Percentiles rank a stretch among this genome's conserved stretches.
phyloP scores from a whole-genome alignment of 2,888 invertebrate genomes.

The Cheilosia soror region DNA sequence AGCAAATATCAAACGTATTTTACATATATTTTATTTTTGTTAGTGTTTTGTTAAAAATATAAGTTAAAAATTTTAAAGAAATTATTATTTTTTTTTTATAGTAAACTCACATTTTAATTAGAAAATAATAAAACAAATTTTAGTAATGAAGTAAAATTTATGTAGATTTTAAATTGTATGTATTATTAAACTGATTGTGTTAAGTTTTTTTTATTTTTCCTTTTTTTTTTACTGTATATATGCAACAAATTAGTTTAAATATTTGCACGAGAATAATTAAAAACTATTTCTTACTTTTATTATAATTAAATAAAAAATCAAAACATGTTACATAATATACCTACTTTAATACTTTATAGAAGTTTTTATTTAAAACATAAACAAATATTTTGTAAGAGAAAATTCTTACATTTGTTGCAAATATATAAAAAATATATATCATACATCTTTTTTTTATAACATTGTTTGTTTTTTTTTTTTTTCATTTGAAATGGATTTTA shows the following conservation, averaged over 20 bases:
- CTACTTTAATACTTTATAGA: conserved; percentile 67
- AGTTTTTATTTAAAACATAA: conserved; percentile 52
- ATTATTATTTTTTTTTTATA: conserved; percentile 15
- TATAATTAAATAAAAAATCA: conserved; percentile 45
- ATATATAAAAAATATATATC: conserved; percentile 41
- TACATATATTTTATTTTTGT: conserved; percentile 55
- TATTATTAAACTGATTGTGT: conserved; percentile 61
- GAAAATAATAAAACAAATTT: conserved; percentile 32
- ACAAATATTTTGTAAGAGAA: conserved; percentile 25
- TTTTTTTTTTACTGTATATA: conserved; percentile 62
- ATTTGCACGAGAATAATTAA: conserved; percentile 42
- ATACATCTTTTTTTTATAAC: conserved; percentile 23
- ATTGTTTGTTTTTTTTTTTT: conserved; percentile 23
- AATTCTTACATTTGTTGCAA: conserved; percentile 59
- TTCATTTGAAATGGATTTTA: neutral
- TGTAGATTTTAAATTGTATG: conserved; percentile 50
- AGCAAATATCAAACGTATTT: conserved; percentile 28
- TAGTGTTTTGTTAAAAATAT: conserved; percentile 37
- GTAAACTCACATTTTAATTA: conserved; percentile 33
- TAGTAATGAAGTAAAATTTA: conserved; percentile 41
- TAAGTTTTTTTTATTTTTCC: conserved; percentile 39
- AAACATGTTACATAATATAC: conserved; percentile 62
- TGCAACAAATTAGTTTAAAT: conserved; percentile 41
- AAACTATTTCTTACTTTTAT: conserved; percentile 69
- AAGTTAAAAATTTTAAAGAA: conserved; percentile 20